Conservation (phyloP, 2,797 vertebrate genomes). For the Serranus cabrilla region DNA sequence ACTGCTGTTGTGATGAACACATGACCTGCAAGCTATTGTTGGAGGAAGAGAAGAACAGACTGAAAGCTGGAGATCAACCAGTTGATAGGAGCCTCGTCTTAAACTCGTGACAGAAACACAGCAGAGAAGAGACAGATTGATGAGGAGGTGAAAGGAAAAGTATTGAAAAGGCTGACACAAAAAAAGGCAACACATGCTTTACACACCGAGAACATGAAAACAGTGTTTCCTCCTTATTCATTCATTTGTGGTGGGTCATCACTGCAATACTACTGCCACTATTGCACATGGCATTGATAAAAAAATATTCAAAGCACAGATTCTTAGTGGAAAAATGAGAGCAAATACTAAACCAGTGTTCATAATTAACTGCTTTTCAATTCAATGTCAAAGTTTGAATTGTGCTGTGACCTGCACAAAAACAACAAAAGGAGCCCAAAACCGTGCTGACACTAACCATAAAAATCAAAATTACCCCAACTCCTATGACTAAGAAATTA, state of each 20-base stretch:
- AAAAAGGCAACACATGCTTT: conserved; percentile 31
- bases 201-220: conserved; percentile 27
- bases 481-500: conserved; percentile 52
- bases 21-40: conserved; percentile 49
- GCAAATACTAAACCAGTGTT: conserved; percentile 7
- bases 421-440: conserved; percentile 61
- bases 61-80: conserved; percentile 55
- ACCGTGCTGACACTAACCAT: conserved; percentile 61
- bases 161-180: conserved; percentile 26
- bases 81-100: conserved; percentile 47
- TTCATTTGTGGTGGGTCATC: conserved; percentile 29
- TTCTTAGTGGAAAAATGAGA: conserved; percentile 10
- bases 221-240: conserved; percentile 9
- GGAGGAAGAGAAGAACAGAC: conserved; percentile 41
- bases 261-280: not conserved
- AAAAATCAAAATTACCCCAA: conserved; percentile 65
- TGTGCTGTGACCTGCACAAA: conserved; percentile 59
- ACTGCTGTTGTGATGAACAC: conserved; percentile 38
- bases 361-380: conserved; percentile 48
- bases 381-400: conserved; percentile 44
- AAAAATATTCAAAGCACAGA: conserved; percentile 1
- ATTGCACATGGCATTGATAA: not conserved
- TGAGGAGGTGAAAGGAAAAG: conserved; percentile 42
- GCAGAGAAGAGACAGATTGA: conserved; percentile 35
- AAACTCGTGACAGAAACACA: conserved; percentile 44